Evolutionary conservation across 2,113 vertebrate species (phyloP), one percentile per base, ranked within the genome.

Genomic region (Thryonomys swinderianus): DNA sequence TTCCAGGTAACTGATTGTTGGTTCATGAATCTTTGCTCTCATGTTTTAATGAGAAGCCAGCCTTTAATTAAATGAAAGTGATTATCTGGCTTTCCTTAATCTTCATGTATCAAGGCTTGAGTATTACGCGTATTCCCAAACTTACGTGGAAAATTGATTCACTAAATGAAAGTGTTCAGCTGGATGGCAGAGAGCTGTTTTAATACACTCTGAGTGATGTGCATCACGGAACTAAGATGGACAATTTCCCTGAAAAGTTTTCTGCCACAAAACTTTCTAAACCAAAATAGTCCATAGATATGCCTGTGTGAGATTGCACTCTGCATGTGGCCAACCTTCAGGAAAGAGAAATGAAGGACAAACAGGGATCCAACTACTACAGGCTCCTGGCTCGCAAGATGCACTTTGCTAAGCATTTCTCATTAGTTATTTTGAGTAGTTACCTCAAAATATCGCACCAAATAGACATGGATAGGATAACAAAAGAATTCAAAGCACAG

Each of bases 211-310:
- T 85, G 66, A 87, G 45, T 55, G 88, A 42, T 5, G 93, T 34
- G 55, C 62, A 82, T 57, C 55, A 48, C 8, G 48, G 40, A 85
- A 91, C 2, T n/a, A 64, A 84, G 6, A 1, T 17, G 6, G 42
- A 45, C 83, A 51, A 27, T 53, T 51, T 27, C n/a, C n/a, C 27
- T n/a, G 27, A 69, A 93, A 74, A 23, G 48, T 86, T 53, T 17
- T 13, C 64, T 10, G 40, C 80, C 62, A 81, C 5, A 66, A 42
- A 76, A 64, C 85, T 93, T 93, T 95, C 90, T 80, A 74, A 42
- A 59, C n/a, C 14, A 94, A 83, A 92, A 88, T 2, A 83, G 0
- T n/a, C 53, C 74, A 17, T 85, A 76, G 95, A 94, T 81, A 64
- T 57, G 45, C 20, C 34, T 83, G 9, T 74, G 64, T 18, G 91